Percentiles rank a stretch among this genome's conserved stretches.
Conservation (phyloP, 2,113 vertebrate species). For the Nannobrachium achirus region DNA sequence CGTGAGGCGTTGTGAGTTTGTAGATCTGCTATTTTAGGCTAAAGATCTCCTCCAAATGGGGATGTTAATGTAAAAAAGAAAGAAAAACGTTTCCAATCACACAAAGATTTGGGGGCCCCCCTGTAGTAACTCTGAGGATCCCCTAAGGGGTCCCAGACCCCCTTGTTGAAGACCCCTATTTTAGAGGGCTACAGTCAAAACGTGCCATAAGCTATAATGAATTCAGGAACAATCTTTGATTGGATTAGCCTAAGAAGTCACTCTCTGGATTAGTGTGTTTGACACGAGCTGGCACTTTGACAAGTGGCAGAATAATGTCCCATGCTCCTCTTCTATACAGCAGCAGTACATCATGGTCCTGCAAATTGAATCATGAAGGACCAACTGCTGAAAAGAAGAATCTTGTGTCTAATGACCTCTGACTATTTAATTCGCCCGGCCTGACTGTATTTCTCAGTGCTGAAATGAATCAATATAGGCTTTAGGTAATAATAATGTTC, state of each 20-base stretch:
- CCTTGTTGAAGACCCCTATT: too few species aligned
- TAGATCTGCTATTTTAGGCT: too few species aligned
- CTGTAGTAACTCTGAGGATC: too few species aligned
- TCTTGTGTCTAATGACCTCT: constrained; percentile 24
- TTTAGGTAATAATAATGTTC: constrained; percentile 4
- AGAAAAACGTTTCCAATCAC: too few species aligned
- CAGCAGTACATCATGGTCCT: constrained; percentile 24
- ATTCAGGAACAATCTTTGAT: constrained; percentile 38
- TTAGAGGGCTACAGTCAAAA: too few species aligned
- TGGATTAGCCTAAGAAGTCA: constrained; percentile 5
- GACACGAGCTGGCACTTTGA: constrained; percentile 18
- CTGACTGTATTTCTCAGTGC: constrained; percentile 21
- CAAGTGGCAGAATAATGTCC: constrained; percentile 23
- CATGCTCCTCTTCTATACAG: background rate
- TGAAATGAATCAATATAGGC: constrained; percentile 41
- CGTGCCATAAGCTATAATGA: background rate
- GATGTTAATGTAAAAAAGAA: too few species aligned
- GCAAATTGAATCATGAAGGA: constrained; percentile 27
- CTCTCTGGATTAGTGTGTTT: background rate
- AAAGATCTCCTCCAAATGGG: too few species aligned
- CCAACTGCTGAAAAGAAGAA: constrained; percentile 21
- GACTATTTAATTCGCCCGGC: constrained; percentile 15
- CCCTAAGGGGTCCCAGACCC: too few species aligned
- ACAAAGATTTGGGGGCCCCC: too few species aligned
- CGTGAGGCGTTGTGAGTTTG: too few species aligned